Percentiles rank a stretch among this genome's conserved stretches.
Conservation (phyloP, 2,888 invertebrate species). For the Endotricha flammealis region DNA sequence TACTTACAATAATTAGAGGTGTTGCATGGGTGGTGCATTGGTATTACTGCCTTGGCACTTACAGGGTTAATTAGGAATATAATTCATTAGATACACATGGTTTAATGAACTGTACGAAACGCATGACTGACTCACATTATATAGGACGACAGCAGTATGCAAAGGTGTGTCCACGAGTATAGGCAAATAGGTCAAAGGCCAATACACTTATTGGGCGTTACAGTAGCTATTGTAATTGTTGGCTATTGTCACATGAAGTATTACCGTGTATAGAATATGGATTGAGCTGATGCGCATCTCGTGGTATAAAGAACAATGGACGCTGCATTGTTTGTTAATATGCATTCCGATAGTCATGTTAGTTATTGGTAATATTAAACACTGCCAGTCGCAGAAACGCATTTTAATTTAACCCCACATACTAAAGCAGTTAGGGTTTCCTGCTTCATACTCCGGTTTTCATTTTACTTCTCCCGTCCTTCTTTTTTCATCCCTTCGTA, state of each 20-base stretch:
- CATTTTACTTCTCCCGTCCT: too few species aligned
- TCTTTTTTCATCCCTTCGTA: too few species aligned
- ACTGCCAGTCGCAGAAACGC: too few species aligned
- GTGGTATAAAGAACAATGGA: conserved; percentile 6
- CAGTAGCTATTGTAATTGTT: conserved; percentile 56
- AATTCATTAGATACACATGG: background rate
- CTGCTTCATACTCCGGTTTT: too few species aligned
- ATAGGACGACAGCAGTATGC: conserved; percentile 33
- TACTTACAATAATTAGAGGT: too few species aligned
- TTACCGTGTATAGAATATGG: conserved; percentile 37
- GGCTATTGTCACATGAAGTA: conserved; percentile 39
- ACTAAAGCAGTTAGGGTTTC: too few species aligned
- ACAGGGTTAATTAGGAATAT: too few species aligned
- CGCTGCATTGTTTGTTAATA: conserved; percentile 8
- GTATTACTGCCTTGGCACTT: background rate
- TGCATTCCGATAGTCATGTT: conserved; percentile 4
- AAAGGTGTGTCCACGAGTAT: conserved; percentile 47
- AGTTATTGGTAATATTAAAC: too few species aligned
- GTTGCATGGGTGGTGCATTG: too few species aligned
- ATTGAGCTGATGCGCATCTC: conserved; percentile 9
- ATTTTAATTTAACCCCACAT: too few species aligned
- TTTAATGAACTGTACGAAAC: conserved; percentile 22
- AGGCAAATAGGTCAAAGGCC: conserved; percentile 51
- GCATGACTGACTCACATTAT: conserved; percentile 42
- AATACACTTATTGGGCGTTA: conserved; percentile 43